A percentile compares a stretch with the other conserved stretches of the same genome.
Evolutionary conservation across 1,140 invertebrate genomes (phyloP).

Genomic region (Rhopalosiphum maidis): DNA sequence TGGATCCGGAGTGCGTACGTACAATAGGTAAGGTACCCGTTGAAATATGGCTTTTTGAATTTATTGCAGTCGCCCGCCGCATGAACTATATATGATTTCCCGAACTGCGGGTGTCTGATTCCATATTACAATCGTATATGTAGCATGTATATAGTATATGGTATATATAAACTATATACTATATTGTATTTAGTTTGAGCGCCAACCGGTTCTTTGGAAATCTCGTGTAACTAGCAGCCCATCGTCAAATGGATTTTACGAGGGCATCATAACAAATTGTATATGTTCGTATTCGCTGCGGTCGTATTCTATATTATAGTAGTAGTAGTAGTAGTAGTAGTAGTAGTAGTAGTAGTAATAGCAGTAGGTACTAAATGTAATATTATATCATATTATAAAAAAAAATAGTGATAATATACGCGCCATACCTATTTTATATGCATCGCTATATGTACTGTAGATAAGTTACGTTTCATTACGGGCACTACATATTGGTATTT

Average conservation of each 20-base stretch:
- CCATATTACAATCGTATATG: not conserved
- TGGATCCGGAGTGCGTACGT: not conserved
- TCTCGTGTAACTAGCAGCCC: not conserved
- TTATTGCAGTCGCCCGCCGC: not conserved
- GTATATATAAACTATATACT: not conserved
- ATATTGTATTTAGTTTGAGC: not conserved
- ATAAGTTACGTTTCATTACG: not conserved
- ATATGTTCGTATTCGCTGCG: not conserved
- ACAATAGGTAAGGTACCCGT: not conserved
- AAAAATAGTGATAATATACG: too few species aligned
- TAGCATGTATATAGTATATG: not conserved
- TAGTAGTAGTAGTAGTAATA: not conserved
- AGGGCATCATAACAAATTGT: not conserved
- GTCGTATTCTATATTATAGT: not conserved
- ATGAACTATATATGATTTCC: not conserved
- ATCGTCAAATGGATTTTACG: not conserved
- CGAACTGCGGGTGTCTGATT: conserved; percentile 15
- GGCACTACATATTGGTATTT: not conserved
- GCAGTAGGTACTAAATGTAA: not conserved
- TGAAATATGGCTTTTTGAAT: conserved; percentile 6
- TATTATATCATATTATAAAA: not conserved
- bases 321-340: not conserved
- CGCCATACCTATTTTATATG: not conserved
- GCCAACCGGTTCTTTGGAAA: conserved; percentile 5
- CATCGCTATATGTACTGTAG: not conserved